Percentiles rank a stretch among this genome's conserved stretches.
These are phyloP conservation scores for Metellina segmentata DNA, from an alignment of 2,888 invertebrate genomes.

Conservation along the genomic window DNA sequence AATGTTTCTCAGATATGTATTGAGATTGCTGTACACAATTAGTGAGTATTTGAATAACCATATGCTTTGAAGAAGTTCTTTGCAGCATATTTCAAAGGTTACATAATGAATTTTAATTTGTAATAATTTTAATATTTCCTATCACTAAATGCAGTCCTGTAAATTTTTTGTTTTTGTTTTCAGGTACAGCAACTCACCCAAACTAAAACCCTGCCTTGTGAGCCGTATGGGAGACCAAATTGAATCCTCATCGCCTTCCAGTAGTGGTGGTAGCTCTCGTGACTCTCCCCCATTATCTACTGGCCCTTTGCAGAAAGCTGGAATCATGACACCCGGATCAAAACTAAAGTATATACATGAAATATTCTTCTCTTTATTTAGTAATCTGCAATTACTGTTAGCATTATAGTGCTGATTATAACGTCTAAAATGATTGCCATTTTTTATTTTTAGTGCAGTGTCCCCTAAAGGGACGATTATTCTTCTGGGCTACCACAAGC, in stretches of 20 bases:
- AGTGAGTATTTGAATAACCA: not conserved
- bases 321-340: conserved; percentile 27
- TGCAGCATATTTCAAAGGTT: not conserved
- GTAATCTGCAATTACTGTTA: no score
- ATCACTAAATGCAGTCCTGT: no score
- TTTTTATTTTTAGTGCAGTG: no score
- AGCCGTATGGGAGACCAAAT: conserved; percentile 64
- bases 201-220: conserved; percentile 76
- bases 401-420: no score
- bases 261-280: conserved; percentile 59
- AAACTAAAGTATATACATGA: conserved; percentile 61
- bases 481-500: no score
- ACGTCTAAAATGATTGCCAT: no score
- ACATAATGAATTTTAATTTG: not conserved
- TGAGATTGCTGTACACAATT: no score
- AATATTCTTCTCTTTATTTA: conserved; percentile 1
- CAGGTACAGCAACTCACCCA: conserved; percentile 73
- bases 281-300: conserved; percentile 57
- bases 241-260: conserved; percentile 59
- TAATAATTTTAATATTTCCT: not conserved
- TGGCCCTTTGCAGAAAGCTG: conserved; percentile 38
- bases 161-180: not conserved
- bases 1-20: no score
- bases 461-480: no score
- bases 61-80: not conserved